phyloP scores from a whole-genome alignment of 2,888 invertebrate genomes.

The Timandra comae region DNA sequence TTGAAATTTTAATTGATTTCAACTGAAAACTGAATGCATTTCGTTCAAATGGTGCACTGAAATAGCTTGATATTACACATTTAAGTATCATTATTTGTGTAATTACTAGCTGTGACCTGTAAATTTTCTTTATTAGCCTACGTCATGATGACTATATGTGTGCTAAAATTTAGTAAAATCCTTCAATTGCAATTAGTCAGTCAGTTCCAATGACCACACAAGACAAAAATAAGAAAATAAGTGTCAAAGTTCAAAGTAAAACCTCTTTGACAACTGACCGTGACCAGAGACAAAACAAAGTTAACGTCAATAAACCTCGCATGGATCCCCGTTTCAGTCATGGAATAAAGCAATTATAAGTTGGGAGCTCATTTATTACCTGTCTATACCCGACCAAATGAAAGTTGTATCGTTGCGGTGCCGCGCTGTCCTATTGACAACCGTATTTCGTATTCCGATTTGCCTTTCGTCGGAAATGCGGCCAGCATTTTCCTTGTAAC shows the following conservation, averaged over 20 bases:
- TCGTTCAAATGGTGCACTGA: too few relatives aligned
- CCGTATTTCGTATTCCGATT: constrained; percentile 25
- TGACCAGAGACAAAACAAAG: constrained; percentile 44
- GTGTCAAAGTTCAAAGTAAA: constrained; percentile 20
- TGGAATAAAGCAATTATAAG: constrained; percentile 75
- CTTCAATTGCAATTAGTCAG: too few relatives aligned
- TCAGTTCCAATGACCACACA: too few relatives aligned
- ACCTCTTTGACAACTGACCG: constrained; percentile 35
- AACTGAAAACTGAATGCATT: too few relatives aligned
- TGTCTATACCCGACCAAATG: constrained; percentile 52
- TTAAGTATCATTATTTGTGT: too few relatives aligned
- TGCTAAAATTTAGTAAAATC: too few relatives aligned
- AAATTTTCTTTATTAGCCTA: too few relatives aligned
- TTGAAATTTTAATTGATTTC: constrained; percentile 25
- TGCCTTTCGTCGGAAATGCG: constrained; percentile 3
- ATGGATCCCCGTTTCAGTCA: constrained; percentile 30
- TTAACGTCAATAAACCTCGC: constrained; percentile 26
- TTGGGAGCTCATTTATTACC: constrained; percentile 71
- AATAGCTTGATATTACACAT: too few relatives aligned
- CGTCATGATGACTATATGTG: too few relatives aligned
- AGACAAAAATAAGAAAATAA: too few relatives aligned
- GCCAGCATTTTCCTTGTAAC: too few relatives aligned
- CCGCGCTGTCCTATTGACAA: constrained; percentile 38
- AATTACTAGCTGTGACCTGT: too few relatives aligned
- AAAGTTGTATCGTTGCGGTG: constrained; percentile 42